Evolutionary conservation across 2,113 vertebrate genomes (phyloP), one percentile per base, ranked within the genome.

Genomic region (Cheilinus undulatus): DNA sequence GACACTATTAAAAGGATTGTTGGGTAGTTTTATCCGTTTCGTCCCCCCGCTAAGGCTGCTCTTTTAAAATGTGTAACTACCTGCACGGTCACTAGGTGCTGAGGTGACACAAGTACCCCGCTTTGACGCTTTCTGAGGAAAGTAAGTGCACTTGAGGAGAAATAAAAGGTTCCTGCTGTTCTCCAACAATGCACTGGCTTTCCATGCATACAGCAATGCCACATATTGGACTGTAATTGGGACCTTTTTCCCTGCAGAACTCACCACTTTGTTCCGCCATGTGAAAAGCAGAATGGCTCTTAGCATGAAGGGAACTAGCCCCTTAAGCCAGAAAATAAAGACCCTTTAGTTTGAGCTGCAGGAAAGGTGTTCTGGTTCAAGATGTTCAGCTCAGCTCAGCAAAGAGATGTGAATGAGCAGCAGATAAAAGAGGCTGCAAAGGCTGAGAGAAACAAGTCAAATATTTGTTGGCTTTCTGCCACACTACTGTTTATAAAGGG

Each of bases 321-420:
- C 26, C n/a, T 54, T 26, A n/a, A 17, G 8, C 7, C 6, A 53
- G 17, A 4, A 19, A 5, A 5, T 7, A 75, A 64, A 50, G 43
- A 43, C 49, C 34, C 4, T 69, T 68, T 14, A 38, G 19, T 9
- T 30, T 10, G 11, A 19, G 27, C 15, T 22, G 45, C n/a, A 28
- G 23, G 49, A 52, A 67, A 67, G 10, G 49, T n/a, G 58, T 9
- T 67, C 36, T 27, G 46, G 52, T 46, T 80, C 38, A 49, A 71
- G 61, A 59, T 67, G 46, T 28, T 68, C 40, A 11, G 17, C 14
- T 42, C 19, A 28, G 22, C 60, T 27, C 24, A 34, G 15, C 34
- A 34, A 36, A 1, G 3, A 51, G 15, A 24, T 8, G 14, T 43
- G 30, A 70, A 70, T 12, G 38, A 1, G 2, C n/a, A 11, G 20